Evolutionary conservation across 2,797 vertebrate species (phyloP), one percentile per base, ranked within the genome.

Genomic region (Darevskia nairensis): DNA sequence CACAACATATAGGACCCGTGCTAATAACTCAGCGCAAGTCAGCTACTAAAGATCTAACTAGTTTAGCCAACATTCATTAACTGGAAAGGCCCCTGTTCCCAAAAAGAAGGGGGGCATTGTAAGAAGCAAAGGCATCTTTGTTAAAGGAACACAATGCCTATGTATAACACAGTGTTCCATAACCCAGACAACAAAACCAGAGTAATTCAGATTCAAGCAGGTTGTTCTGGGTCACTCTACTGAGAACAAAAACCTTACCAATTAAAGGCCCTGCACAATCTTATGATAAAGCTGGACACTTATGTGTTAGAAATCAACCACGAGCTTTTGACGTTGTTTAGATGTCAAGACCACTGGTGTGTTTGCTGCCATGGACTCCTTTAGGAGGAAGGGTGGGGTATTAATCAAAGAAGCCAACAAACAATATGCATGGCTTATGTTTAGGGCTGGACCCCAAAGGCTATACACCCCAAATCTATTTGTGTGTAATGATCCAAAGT

Each of bases 271-370:
- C 89, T 79, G 66, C 39, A 66, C 66, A 92, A 75, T 83, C 86
- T 87, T 91, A 87, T 91, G 92, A 93, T 86, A 91, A 64, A 89
- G 87, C 25, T 90, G 84, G 90, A 92, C 78, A 15, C 81, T 66
- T 77, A 71, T 64, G 46, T 1, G 75, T 27, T 75, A n/a, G 69
- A 61, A 35, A 27, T 68, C n/a, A 82, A 68, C 80, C 41, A 64
- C 0, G 1, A 17, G 72, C 32, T 64, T 41, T 8, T 75, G 39
- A 15, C 50, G 50, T 55, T 19, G 4, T 29, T 64, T 64, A 7
- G 21, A 23, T 64, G 61, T 64, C 23, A 23, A 55, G 5, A 64
- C 10, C 19, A 64, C 61, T 23, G 17, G 61, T 23, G 61, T 23
- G 21, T 64, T 64, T 64, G 61, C 61, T 23, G 21, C 61, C 29